These are phyloP conservation scores for Dolichomitus sp. DNA, from an alignment of 2,888 invertebrate genomes.

Conservation along the genomic window DNA sequence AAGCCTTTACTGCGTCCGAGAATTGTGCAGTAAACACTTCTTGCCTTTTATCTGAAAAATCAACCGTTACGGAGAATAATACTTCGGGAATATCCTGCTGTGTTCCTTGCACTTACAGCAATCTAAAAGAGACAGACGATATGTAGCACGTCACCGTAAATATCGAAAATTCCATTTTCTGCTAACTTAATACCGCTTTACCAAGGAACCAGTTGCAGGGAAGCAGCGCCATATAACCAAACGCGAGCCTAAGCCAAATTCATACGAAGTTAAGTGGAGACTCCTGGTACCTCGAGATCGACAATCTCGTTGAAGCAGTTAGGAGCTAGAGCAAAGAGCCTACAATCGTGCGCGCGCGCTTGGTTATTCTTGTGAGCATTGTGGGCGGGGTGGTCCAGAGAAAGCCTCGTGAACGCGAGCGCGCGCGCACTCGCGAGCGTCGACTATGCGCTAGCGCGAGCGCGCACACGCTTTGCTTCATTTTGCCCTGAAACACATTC, in stretches of 20 bases:
- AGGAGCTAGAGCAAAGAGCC: constrained; percentile 70
- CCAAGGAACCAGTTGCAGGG: too few relatives aligned
- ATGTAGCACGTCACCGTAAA: too few relatives aligned
- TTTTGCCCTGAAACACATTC: constrained; percentile 70
- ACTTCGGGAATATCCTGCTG: too few relatives aligned
- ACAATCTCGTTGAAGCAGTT: constrained; percentile 66
- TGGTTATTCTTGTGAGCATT: constrained; percentile 70
- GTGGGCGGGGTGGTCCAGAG: constrained; percentile 85
- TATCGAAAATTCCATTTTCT: too few relatives aligned
- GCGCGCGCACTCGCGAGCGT: constrained; percentile 66
- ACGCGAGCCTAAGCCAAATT: constrained; percentile 9
- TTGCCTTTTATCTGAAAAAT: too few relatives aligned
- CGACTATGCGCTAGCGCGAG: constrained; percentile 7
- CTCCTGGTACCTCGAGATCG: constrained; percentile 58
- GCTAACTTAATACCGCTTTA: too few relatives aligned
- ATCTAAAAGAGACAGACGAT: too few relatives aligned
- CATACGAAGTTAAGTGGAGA: constrained; percentile 31
- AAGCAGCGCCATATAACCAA: too few relatives aligned
- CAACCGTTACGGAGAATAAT: too few relatives aligned
- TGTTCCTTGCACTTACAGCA: too few relatives aligned
- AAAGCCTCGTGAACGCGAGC: constrained; percentile 77
- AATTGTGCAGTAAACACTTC: too few relatives aligned
- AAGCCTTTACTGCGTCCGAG: too few relatives aligned
- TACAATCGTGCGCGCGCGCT: constrained; percentile 65
- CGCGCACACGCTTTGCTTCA: constrained; percentile 63